Evolutionary conservation across 2,113 vertebrate genomes (phyloP), one percentile per base, ranked within the genome.

Genomic region (Psephotus haematonotus): DNA sequence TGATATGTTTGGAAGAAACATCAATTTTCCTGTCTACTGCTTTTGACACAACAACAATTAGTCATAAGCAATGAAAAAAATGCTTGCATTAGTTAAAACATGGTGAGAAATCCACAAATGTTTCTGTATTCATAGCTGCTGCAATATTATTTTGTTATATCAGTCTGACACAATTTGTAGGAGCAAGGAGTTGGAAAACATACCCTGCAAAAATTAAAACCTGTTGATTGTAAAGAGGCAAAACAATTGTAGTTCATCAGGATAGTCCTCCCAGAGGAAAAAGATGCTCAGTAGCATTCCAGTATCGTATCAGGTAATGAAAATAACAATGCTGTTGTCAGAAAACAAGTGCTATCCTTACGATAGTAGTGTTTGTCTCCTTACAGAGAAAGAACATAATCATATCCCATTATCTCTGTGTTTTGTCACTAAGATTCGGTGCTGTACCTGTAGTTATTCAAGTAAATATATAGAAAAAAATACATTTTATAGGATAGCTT

Each of bases 1-100:
- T 94, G 44, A 91, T 96, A 91, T 84, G 88, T 97, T 96, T 96
- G 92, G 93, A 94, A 96, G 88, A 95, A 96, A 94, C 74, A 97
- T 80, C 88, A 93, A 95, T 93, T 97, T 96, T 94, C 88, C 74
- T 62, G 77, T 95, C 96, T 96, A 75, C 57, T 89, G 86, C 92
- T 93, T 96, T 88, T 96, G 90, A 84, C 86, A 94, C 77, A 96
- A 90, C 85, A 96, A 93, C 82, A 93, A 86, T 96, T 94, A 96
- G 83, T 95, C 93, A 96, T 86, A 93, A 96, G 72, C 86, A 93
- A 71, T 1, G 17, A 85, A 94, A 90, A 94, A 93, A 84, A 77
- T 35, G 69, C 31, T 88, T 91, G 75, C 44, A 44, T 94, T 88
- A 81, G 47, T 84, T 86, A 93, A 88, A 90, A 88, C 92, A n/a